Evolutionary conservation across 2,113 vertebrate species (phyloP), one percentile per base, ranked within the genome.

Genomic region (Acanthochromis polyacanthus): DNA sequence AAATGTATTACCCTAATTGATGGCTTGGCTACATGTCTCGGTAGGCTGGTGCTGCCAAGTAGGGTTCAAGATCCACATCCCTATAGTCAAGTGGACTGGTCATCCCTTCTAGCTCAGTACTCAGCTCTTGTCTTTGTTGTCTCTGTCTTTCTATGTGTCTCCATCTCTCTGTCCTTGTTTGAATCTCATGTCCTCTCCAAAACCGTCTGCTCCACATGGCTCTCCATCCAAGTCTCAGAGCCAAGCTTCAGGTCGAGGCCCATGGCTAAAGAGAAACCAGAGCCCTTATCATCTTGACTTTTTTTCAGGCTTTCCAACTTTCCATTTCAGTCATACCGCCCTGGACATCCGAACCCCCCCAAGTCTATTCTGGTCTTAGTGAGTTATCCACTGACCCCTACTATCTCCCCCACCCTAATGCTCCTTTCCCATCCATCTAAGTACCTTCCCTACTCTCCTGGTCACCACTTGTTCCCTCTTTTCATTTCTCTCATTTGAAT

Each of bases 1-100:
- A 93, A 90, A 92, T 81, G 85, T 88, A 91, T 93, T 91, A 56
- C 75, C 72, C 86, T 93, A 91, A 89, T 95, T 93, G 92, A 90
- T 89, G 73, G 85, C 77, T 92, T 91, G 89, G 85, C 92, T 91
- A 82, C 80, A 71, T 72, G 72, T 4, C 2, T 77, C 69, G 19
- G 63, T 40, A 25, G 12, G 30, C 80, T 86, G 90, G 90, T 86
- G 90, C 90, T 71, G 80, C 82, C 79, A 89, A 81, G 73, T 56
- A 12, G 68, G 28, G 82, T 75, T 56, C 77, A 78, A 40, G 79
- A 76, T 63, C 68, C 71, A 64, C 23, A 32, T 67, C 76, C 77
- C 57, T 71, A 15, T 75, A 28, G 51, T 12, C 43, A 23, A 45
- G 28, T 56, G 66, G 71, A 32, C 56, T 55, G 43, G 40, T 20